Evolutionary conservation across 2,797 vertebrate species (phyloP).

Genomic region (Kryptolebias ocellatus): DNA sequence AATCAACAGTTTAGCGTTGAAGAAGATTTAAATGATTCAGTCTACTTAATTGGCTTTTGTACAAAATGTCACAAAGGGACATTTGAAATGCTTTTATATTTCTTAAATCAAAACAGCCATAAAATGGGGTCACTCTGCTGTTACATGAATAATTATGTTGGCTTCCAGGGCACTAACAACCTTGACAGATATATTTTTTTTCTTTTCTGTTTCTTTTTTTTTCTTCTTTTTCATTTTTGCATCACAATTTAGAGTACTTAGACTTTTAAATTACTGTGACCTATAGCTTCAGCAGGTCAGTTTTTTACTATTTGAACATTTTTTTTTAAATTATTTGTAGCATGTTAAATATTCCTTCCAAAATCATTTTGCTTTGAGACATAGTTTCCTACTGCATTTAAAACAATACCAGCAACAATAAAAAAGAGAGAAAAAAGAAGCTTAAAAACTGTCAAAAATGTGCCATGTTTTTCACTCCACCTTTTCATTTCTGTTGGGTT

Average conservation of each 20-base stretch:
- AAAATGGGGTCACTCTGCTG: background rate
- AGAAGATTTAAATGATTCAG: slow-evolving; percentile 1
- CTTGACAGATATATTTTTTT: background rate
- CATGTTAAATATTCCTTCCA: rapidly evolving
- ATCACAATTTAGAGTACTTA: background rate
- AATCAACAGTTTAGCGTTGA: background rate
- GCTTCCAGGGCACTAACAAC: slow-evolving; percentile 6
- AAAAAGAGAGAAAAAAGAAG: background rate
- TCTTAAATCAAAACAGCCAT: slow-evolving; percentile 2
- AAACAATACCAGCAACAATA: background rate
- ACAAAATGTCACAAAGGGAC: slow-evolving; percentile 4
- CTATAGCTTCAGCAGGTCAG: background rate
- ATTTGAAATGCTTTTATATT: background rate
- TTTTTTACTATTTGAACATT: background rate
- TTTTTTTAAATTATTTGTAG: background rate
- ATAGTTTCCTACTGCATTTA: too few relatives aligned
- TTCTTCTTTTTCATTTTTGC: background rate
- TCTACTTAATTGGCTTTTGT: background rate
- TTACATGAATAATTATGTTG: slow-evolving; percentile 17
- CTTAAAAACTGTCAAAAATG: background rate
- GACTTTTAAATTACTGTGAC: background rate
- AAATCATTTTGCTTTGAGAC: background rate
- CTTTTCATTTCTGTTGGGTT: slow-evolving; percentile 22
- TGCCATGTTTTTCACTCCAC: slow-evolving; percentile 8
- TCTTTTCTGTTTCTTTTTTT: too few relatives aligned